These are phyloP conservation scores for Macrocentrus cingulum DNA, from an alignment of 1,140 invertebrate species.

Conservation along the genomic window DNA sequence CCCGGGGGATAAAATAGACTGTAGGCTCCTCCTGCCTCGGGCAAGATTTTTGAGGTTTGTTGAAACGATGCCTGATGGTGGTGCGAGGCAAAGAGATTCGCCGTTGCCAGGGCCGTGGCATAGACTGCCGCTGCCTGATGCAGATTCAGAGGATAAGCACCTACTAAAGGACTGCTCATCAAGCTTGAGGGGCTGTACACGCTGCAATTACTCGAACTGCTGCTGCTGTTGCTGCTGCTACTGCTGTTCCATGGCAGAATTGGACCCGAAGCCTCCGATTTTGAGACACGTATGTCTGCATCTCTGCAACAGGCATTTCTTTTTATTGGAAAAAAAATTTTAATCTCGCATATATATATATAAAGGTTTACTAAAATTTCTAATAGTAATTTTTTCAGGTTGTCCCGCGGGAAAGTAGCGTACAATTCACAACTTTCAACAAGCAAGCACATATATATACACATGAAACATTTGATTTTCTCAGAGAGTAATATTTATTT, in stretches of 20 bases:
- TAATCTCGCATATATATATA: too few relatives aligned
- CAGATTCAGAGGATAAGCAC: slow-evolving; percentile 23
- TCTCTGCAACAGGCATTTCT: slow-evolving; percentile 14
- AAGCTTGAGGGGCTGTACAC: slow-evolving; percentile 1
- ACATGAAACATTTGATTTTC: neutral
- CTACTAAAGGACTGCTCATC: slow-evolving; percentile 10
- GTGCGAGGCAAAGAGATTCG: slow-evolving; percentile 26
- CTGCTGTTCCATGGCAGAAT: slow-evolving; percentile 3
- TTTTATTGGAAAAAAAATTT: too few relatives aligned
- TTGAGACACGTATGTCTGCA: neutral
- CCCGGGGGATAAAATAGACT: slow-evolving; percentile 6
- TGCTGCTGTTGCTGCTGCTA: too few relatives aligned
- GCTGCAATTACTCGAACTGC: too few relatives aligned
- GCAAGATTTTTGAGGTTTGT: slow-evolving; percentile 9
- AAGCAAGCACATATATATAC: too few relatives aligned
- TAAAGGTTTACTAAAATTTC: neutral
- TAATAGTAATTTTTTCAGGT: slow-evolving; percentile 1
- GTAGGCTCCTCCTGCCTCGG: slow-evolving; percentile 8
- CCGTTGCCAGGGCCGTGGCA: slow-evolving; percentile 27
- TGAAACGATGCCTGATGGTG: slow-evolving; percentile 24
- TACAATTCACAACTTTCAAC: too few relatives aligned
- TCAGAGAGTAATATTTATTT: neutral
- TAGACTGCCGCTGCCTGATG: slow-evolving; percentile 30
- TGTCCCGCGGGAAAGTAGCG: too few relatives aligned
- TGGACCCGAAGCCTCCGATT: neutral